Conservation (phyloP, 2,888 invertebrate genomes). For the Cephalotes varians region DNA sequence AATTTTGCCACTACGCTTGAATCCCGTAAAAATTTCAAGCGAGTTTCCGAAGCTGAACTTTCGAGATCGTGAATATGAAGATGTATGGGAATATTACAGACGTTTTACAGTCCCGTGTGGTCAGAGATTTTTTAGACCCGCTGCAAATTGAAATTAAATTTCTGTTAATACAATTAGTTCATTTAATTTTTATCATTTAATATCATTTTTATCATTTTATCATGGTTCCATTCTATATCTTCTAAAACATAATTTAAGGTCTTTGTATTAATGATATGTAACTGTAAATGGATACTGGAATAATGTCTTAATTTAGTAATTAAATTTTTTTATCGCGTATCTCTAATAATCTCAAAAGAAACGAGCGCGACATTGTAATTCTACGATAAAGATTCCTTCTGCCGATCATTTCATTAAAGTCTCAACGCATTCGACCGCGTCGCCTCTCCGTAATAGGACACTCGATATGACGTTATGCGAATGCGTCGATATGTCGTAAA, state of each 20-base stretch:
- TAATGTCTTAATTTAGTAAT: no score
- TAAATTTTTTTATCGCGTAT: background rate
- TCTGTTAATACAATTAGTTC: conserved; percentile 2
- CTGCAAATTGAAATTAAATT: conserved; percentile 12
- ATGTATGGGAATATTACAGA: background rate
- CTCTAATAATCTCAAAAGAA: background rate
- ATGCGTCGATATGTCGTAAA: conserved; percentile 9
- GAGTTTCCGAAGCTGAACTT: conserved; percentile 1
- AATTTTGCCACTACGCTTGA: background rate
- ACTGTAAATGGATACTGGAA: no score
- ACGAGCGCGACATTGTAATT: background rate
- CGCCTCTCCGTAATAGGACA: background rate
- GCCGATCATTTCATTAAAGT: background rate
- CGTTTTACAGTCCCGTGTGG: background rate
- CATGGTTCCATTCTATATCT: no score
- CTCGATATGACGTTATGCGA: background rate
- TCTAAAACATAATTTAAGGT: no score
- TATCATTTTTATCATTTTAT: background rate
- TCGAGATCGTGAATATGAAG: conserved; percentile 3
- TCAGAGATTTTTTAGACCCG: background rate
- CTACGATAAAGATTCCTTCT: background rate
- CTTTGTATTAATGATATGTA: no score
- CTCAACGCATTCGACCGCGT: background rate
- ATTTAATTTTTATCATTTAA: background rate
- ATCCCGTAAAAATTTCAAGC: conserved; percentile 13